Percentiles rank a stretch among this genome's conserved stretches.
These are phyloP conservation scores for Pantherophis alleghaniensis DNA, from an alignment of 2,797 vertebrate genomes.

Conservation along the genomic window DNA sequence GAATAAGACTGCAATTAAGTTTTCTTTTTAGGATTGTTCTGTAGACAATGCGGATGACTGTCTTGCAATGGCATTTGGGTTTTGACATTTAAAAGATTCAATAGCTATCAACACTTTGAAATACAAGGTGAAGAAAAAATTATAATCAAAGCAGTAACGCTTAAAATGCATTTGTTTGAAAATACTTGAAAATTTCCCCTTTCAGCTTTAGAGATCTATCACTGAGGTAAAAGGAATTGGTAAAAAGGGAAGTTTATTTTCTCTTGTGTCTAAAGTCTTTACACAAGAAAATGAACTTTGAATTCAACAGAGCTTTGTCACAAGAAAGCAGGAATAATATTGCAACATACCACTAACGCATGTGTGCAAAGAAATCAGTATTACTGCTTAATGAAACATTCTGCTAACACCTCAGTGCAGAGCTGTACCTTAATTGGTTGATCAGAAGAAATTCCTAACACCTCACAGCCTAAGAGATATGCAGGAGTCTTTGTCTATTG, in stretches of 20 bases:
- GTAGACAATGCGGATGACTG: background rate
- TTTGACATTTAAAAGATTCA: background rate
- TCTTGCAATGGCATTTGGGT: background rate
- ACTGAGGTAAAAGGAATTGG: background rate
- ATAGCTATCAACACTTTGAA: background rate
- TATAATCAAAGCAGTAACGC: background rate
- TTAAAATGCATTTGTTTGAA: background rate
- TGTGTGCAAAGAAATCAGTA: background rate
- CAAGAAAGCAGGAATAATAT: background rate
- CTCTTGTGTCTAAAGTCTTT: background rate
- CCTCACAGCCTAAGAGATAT: background rate
- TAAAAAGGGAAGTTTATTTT: background rate
- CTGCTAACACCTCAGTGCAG: background rate
- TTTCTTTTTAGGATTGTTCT: background rate
- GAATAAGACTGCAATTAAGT: background rate
- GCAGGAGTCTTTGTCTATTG: background rate
- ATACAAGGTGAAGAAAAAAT: background rate
- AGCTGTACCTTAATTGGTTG: background rate
- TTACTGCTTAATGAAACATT: background rate
- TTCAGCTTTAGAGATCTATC: background rate
- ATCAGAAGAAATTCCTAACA: accelerated
- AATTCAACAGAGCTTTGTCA: background rate
- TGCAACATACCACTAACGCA: background rate
- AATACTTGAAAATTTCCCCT: background rate
- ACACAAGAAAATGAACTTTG: background rate